Evolutionary conservation across 2,888 invertebrate genomes (phyloP).

Genomic region (Carterocephalus palaemon): DNA sequence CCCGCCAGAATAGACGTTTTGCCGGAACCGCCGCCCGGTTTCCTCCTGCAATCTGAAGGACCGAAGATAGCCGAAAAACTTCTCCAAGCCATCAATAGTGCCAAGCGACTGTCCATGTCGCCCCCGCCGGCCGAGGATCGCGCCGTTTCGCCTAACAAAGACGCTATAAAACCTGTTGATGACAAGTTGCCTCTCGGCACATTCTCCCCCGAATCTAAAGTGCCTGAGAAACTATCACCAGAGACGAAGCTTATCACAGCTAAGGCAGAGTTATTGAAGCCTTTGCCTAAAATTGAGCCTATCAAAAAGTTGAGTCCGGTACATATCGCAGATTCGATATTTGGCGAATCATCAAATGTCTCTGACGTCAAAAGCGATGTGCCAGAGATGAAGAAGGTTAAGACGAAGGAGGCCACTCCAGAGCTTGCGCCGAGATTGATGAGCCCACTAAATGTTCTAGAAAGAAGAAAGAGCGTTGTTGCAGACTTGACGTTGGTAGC

Average conservation of each 20-base stretch:
- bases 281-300: constrained; percentile 45
- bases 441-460: constrained; percentile 62
- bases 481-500: constrained; percentile 59
- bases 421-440: constrained; percentile 46
- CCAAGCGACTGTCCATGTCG: constrained; percentile 72
- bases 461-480: constrained; percentile 65
- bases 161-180: constrained; percentile 38
- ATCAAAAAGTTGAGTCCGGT: constrained; percentile 49
- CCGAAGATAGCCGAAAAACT: constrained; percentile 82
- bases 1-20: constrained; percentile 69
- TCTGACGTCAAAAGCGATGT: constrained; percentile 56
- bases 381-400: constrained; percentile 57
- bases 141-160: constrained; percentile 55
- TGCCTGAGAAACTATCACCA: constrained; percentile 18
- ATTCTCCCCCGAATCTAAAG: constrained; percentile 31
- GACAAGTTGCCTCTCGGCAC: constrained; percentile 30
- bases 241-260: constrained; percentile 46
- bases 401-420: constrained; percentile 53
- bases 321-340: constrained; percentile 54
- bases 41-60: constrained; percentile 69
- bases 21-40: constrained; percentile 72
- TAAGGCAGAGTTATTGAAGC: constrained; percentile 46
- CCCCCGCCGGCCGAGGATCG: constrained; percentile 59
- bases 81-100: constrained; percentile 79
- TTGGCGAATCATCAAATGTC: constrained; percentile 63